Conservation (phyloP, 2,797 vertebrate genomes). For the Limnodromus scolopaceus region DNA sequence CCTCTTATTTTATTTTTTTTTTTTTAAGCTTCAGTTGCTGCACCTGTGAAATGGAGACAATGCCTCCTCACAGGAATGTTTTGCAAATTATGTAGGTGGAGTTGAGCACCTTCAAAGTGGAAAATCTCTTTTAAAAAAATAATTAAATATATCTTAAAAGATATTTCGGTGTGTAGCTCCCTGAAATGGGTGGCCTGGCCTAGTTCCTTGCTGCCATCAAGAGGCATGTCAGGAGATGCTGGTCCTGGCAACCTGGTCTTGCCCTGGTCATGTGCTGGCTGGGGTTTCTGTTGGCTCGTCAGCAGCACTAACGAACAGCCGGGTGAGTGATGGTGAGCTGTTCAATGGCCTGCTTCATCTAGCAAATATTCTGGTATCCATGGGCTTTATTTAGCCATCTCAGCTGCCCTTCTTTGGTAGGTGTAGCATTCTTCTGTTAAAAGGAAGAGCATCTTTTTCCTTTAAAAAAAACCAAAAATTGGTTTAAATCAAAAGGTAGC, state of each 20-base stretch:
- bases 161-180: background rate
- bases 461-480: background rate
- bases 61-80: background rate
- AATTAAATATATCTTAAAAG: background rate
- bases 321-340: accelerated
- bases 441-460: background rate
- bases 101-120: background rate
- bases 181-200: background rate
- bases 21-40: background rate
- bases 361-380: background rate
- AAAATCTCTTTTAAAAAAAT: background rate
- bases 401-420: background rate
- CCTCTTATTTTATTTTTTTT: background rate
- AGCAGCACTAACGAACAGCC: background rate
- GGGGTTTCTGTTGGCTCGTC: too few relatives aligned
- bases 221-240: background rate
- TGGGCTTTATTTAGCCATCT: background rate
- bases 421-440: background rate
- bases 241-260: background rate
- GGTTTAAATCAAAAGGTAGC: background rate
- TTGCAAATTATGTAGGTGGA: background rate
- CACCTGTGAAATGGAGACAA: constrained; percentile 50
- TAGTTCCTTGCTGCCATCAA: background rate
- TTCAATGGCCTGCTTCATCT: background rate
- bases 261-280: background rate